phyloP scores from a whole-genome alignment of 2,113 vertebrate species.

The Hemicordylus capensis region DNA sequence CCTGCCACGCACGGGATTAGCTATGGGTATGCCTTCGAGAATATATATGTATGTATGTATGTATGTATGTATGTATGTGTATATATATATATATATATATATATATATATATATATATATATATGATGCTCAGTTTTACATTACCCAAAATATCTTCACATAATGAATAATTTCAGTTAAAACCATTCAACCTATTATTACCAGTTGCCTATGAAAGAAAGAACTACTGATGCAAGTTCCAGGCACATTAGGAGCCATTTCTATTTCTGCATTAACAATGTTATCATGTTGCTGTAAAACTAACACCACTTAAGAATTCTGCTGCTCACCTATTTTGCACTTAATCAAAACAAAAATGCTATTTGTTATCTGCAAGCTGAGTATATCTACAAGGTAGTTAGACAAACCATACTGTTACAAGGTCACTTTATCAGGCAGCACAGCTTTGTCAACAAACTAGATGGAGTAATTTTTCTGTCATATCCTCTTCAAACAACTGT shows the following conservation, averaged over 20 bases:
- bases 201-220: too few species aligned
- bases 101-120: too few species aligned
- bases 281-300: constrained; percentile 80
- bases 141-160: background rate
- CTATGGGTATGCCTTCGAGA: too few species aligned
- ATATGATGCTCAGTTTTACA: constrained; percentile 15
- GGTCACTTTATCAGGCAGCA: constrained; percentile 67
- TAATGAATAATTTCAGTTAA: background rate
- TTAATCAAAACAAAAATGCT: constrained; percentile 82
- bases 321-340: constrained; percentile 79
- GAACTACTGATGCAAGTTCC: too few species aligned
- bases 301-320: constrained; percentile 72
- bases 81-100: too few species aligned
- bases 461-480: too few species aligned
- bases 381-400: constrained; percentile 69
- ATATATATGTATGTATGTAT: too few species aligned
- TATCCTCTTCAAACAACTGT: too few species aligned
- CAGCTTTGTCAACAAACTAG: constrained; percentile 27
- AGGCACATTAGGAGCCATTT: constrained; percentile 77
- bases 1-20: too few species aligned
- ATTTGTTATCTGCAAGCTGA: constrained; percentile 73
- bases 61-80: too few species aligned
- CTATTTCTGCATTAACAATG: constrained; percentile 77
- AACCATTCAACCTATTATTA: too few species aligned
- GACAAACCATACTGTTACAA: constrained; percentile 76